Conservation (phyloP, 2,888 invertebrate species). For the Palloptera scutellata region DNA sequence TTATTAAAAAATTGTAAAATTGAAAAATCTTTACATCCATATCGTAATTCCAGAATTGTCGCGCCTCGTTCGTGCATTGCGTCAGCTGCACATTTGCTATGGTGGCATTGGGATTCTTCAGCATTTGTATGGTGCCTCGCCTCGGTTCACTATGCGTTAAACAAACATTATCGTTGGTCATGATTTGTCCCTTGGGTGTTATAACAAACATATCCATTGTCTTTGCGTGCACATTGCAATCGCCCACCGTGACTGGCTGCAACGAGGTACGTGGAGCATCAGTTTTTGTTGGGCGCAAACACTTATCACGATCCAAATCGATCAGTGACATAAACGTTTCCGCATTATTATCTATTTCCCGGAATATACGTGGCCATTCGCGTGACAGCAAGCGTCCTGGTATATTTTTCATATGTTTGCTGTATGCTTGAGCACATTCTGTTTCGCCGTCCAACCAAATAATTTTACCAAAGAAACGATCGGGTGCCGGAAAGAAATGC, state of each 20-base stretch:
- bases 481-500: conserved; percentile 90
- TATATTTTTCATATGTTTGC: conserved; percentile 52
- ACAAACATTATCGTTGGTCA: conserved; percentile 89
- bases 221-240: conserved; percentile 55
- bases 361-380: conserved; percentile 53
- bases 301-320: conserved; percentile 56
- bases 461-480: conserved; percentile 90
- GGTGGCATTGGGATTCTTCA: conserved; percentile 53
- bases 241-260: conserved; percentile 54
- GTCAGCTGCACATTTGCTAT: conserved; percentile 56
- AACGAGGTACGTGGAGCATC: conserved; percentile 48
- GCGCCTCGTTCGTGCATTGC: conserved; percentile 51
- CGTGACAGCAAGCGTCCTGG: conserved; percentile 52
- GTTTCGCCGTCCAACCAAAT: conserved; percentile 59
- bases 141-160: conserved; percentile 71
- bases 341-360: conserved; percentile 50
- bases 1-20: background rate
- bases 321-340: conserved; percentile 50
- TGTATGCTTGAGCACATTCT: conserved; percentile 52
- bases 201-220: conserved; percentile 75
- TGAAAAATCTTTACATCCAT: conserved; percentile 49
- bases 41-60: conserved; percentile 61
- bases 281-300: conserved; percentile 52
- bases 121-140: conserved; percentile 46
- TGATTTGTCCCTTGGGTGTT: conserved; percentile 72